Percentiles rank a stretch among this genome's conserved stretches.
Conservation (phyloP, 2,888 invertebrate species). For the Pammene aurita region DNA sequence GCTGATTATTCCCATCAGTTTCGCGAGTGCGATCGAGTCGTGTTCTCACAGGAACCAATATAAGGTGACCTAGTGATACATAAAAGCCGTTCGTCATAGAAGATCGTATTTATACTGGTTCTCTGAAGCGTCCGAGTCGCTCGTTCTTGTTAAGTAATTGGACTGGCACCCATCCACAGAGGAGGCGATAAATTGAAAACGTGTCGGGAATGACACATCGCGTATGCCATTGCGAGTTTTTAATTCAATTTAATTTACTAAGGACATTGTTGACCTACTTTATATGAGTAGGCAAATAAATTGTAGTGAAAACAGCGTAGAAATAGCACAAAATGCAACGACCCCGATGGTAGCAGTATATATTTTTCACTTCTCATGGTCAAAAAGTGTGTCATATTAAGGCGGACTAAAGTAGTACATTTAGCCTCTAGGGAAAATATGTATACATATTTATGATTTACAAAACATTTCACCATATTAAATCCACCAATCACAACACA, state of each 20-base stretch:
- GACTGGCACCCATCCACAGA: constrained; percentile 40
- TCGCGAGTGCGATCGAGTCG: neutral
- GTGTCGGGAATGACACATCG: constrained; percentile 68
- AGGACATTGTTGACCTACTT: constrained; percentile 13
- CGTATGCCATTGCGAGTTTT: constrained; percentile 48
- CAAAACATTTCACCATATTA: no score
- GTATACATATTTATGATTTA: no score
- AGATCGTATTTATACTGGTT: neutral
- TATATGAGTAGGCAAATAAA: neutral
- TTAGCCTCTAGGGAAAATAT: no score
- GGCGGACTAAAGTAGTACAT: no score
- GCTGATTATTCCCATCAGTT: constrained; percentile 19
- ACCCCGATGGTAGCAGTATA: neutral
- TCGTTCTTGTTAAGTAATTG: neutral
- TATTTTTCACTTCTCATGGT: no score
- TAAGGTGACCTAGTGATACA: neutral
- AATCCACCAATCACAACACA: no score
- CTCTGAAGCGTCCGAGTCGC: neutral
- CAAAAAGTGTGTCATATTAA: no score
- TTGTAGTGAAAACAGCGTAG: neutral
- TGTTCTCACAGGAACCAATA: neutral
- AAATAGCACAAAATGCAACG: neutral
- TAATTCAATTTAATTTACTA: constrained; percentile 35
- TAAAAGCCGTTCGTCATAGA: neutral
- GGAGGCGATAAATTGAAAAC: constrained; percentile 76